A percentile compares a stretch with the other conserved stretches of the same genome.
Evolutionary conservation across 2,888 invertebrate genomes (phyloP).

Genomic region (Euplexia lucipara): DNA sequence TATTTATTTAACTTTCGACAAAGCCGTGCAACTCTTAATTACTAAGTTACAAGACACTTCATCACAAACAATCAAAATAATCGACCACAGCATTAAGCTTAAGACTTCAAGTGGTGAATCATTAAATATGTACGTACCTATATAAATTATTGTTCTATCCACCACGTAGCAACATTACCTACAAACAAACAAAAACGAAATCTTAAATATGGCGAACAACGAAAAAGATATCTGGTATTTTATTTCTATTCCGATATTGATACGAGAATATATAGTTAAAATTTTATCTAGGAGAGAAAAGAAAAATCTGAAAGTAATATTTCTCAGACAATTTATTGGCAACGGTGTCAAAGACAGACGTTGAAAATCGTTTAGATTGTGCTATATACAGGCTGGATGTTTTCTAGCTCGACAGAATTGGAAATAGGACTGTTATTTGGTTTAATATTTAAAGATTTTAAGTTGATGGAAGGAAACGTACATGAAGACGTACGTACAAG

Average conservation of each 20-base stretch:
- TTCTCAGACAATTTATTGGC: conserved; percentile 58
- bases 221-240: conserved; percentile 4
- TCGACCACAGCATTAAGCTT: neutral
- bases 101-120: neutral
- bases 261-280: conserved; percentile 34
- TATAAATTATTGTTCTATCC: no score
- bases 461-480: neutral
- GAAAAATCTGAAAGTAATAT: conserved; percentile 55
- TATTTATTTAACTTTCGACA: no score
- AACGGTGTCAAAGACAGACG: conserved; percentile 48
- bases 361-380: conserved; percentile 48
- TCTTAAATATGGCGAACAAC: conserved; percentile 7
- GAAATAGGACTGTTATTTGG: neutral
- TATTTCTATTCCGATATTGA: conserved; percentile 30
- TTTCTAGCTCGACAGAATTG: neutral
- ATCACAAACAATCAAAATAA: neutral
- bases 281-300: conserved; percentile 31
- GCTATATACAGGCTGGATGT: conserved; percentile 35
- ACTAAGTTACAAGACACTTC: no score
- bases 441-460: neutral
- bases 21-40: no score
- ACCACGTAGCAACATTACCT: no score
- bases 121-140: neutral
- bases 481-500: no score
- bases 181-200: conserved; percentile 11